phyloP scores from a whole-genome alignment of 2,888 invertebrate species.

The Polydrusus cervinus region DNA sequence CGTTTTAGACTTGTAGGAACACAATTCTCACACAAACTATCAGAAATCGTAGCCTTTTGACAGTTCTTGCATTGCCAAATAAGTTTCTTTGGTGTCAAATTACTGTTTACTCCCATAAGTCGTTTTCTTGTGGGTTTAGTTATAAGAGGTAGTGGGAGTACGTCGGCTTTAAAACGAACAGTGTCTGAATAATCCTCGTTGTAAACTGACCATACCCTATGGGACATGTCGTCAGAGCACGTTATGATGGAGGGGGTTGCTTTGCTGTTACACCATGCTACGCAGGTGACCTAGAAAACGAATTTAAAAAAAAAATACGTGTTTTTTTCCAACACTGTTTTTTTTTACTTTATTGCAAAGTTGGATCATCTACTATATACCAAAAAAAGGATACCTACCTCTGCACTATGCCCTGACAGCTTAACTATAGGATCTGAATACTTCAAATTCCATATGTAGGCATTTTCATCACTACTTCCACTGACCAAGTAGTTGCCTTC shows the following conservation, averaged over 20 bases:
- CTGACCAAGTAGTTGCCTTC: slow-evolving; percentile 88
- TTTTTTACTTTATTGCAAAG: too few relatives aligned
- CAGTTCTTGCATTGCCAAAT: slow-evolving; percentile 57
- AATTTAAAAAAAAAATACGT: too few relatives aligned
- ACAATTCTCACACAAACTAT: slow-evolving; percentile 62
- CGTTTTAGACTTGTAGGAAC: slow-evolving; percentile 56
- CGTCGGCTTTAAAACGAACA: slow-evolving; percentile 63
- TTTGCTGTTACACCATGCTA: slow-evolving; percentile 82
- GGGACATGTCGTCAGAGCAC: slow-evolving; percentile 87
- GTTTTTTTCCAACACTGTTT: too few relatives aligned
- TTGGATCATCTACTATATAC: not conserved
- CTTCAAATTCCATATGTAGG: slow-evolving; percentile 88
- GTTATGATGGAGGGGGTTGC: slow-evolving; percentile 80
- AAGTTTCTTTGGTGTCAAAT: slow-evolving; percentile 56
- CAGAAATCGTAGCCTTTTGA: slow-evolving; percentile 38
- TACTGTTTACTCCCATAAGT: not conserved
- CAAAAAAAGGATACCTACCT: slow-evolving; percentile 66
- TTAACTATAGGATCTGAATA: slow-evolving; percentile 79
- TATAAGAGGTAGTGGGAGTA: slow-evolving; percentile 56
- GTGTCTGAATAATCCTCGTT: slow-evolving; percentile 70
- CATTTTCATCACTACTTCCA: slow-evolving; percentile 91
- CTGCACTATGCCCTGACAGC: slow-evolving; percentile 85
- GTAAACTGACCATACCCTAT: slow-evolving; percentile 84
- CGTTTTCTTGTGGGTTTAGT: slow-evolving; percentile 38
- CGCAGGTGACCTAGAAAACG: slow-evolving; percentile 80